Evolutionary conservation across 2,113 vertebrate species (phyloP).

Genomic region (Esox niger): DNA sequence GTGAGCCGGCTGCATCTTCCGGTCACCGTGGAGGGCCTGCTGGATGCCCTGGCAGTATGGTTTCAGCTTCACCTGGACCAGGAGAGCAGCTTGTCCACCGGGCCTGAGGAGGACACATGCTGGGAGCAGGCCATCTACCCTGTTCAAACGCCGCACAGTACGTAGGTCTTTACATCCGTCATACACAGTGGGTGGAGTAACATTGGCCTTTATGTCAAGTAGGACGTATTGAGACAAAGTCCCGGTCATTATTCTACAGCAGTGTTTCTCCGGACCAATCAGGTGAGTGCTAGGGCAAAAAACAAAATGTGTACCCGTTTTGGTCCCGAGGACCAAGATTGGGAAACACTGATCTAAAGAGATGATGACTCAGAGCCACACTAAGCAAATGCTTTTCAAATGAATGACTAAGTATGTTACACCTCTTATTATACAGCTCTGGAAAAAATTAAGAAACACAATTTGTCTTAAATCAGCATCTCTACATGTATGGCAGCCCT

Average conservation of each 20-base stretch:
- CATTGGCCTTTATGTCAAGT: neutral
- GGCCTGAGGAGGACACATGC: conserved; percentile 90
- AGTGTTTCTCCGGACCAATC: too few relatives aligned
- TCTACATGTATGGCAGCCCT: too few relatives aligned
- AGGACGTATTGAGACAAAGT: neutral
- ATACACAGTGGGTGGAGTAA: neutral
- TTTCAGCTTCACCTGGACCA: conserved; percentile 94
- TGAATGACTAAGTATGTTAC: neutral
- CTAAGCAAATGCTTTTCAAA: neutral
- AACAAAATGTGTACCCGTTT: too few relatives aligned
- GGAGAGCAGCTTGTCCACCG: conserved; percentile 85
- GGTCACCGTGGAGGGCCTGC: conserved; percentile 73
- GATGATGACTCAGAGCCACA: neutral
- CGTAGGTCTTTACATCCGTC: conserved; percentile 26
- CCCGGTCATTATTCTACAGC: too few relatives aligned
- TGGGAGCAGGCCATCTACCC: conserved; percentile 98
- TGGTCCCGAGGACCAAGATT: too few relatives aligned
- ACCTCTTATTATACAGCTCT: too few relatives aligned
- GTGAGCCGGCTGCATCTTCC: conserved; percentile 71
- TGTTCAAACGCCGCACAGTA: conserved; percentile 79
- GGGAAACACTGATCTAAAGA: too few relatives aligned
- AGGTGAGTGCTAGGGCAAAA: too few relatives aligned
- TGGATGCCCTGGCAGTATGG: conserved; percentile 93
- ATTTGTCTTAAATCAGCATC: too few relatives aligned
- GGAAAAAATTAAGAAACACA: too few relatives aligned